Evolutionary conservation across 2,797 vertebrate genomes (phyloP), one percentile per base, ranked within the genome.

Genomic region (Limnodromus scolopaceus): DNA sequence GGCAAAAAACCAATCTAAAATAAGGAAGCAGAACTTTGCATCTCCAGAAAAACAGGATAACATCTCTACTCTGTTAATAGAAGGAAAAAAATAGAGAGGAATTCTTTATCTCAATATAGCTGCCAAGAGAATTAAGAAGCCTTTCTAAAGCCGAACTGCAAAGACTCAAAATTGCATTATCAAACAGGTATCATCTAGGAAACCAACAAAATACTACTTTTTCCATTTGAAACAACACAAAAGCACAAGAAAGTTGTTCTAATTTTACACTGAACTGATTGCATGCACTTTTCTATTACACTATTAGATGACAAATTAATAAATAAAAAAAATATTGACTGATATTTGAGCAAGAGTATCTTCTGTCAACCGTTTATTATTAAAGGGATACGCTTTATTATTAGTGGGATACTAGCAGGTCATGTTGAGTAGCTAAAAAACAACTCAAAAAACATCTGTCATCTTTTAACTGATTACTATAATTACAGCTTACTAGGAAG

Each of bases 371-470:
- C 0, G 2, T 18, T 45, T 55, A 65, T 64, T 64, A 66, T 16
- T 38, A 65, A 76, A 80, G 16, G 19, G 9, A 83, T 43, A 58
- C 19, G 23, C 32, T 15, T 43, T 49, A 58, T 58, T 61, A 65
- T 16, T 39, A 58, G 68, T 76, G 16, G 23, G 10, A 68, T 38
- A 82, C 24, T 20, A 25, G 9, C 30, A 90, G 38, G 1, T 82
- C 18, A 3, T 13, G 7, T 5, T 57, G 22, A 83, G 17, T 43
- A 79, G 70, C 46, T 51, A 25, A 78, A 90, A 88, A 46, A 0
- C 14, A 46, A 0, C 11, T 55, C 10, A 20, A 66, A 61, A 85
- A 45, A 1, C 0, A 2, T 0, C 6, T 30, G 28, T n/a, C 3
- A 41, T 14, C 20, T 71, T 85, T 87, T 32, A 91, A 64, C 49